Conservation (phyloP, 2,888 invertebrate species). For the Timema cristinae region DNA sequence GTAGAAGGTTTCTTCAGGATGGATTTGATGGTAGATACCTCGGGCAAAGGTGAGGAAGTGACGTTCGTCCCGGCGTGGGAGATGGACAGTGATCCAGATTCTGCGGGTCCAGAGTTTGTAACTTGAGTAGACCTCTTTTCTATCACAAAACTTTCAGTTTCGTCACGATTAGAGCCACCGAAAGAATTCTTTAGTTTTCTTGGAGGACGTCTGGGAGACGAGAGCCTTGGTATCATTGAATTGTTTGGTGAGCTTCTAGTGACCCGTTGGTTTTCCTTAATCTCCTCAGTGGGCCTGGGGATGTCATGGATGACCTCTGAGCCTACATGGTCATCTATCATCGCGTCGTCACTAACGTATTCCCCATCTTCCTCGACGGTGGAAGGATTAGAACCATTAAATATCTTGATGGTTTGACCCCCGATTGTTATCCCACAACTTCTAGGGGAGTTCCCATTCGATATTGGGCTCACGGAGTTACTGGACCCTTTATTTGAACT, state of each 20-base stretch:
- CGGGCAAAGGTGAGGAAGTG: not conserved
- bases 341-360: slow-evolving; percentile 21
- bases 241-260: too few relatives aligned
- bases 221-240: slow-evolving; percentile 39
- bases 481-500: too few relatives aligned
- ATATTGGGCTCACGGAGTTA: too few relatives aligned
- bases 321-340: too few relatives aligned
- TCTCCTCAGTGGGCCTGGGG: not conserved
- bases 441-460: not conserved
- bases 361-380: slow-evolving; percentile 22
- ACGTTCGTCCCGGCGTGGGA: not conserved
- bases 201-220: slow-evolving; percentile 61
- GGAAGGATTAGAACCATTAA: slow-evolving; percentile 40
- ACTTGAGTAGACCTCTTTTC: not conserved
- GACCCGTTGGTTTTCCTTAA: too few relatives aligned
- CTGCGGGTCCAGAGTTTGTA: not conserved
- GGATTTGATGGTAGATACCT: slow-evolving; percentile 46
- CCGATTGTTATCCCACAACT: slow-evolving; percentile 53
- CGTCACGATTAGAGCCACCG: not conserved
- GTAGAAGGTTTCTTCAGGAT: slow-evolving; percentile 50
- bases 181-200: slow-evolving; percentile 48
- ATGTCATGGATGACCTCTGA: slow-evolving; percentile 38
- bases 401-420: slow-evolving; percentile 63
- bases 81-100: not conserved
- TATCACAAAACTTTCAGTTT: not conserved